These are phyloP conservation scores for Drosophila pseudotakahashii DNA, from an alignment of 2,888 invertebrate genomes.

Conservation along the genomic window DNA sequence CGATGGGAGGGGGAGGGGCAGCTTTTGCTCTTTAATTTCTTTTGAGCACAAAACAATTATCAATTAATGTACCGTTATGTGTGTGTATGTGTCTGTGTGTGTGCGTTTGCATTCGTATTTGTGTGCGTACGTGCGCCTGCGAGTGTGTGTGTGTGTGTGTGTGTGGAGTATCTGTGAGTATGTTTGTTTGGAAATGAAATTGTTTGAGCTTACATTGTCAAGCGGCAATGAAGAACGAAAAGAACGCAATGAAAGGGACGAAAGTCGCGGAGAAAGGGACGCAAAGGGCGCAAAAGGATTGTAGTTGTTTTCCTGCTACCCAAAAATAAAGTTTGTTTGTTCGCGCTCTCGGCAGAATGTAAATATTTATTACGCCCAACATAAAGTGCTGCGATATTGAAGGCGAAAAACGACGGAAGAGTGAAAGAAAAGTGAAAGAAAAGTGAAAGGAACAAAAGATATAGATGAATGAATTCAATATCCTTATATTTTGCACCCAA, in stretches of 20 bases:
- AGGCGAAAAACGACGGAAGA: not conserved
- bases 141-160: not conserved
- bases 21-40: slow-evolving; percentile 69
- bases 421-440: not conserved
- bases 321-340: slow-evolving; percentile 58
- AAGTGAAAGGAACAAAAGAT: slow-evolving; percentile 1
- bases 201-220: slow-evolving; percentile 64
- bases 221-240: not conserved
- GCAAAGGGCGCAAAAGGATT: slow-evolving; percentile 7
- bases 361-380: slow-evolving; percentile 62
- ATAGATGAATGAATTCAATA: not conserved
- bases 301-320: slow-evolving; percentile 22
- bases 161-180: slow-evolving; percentile 7
- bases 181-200: slow-evolving; percentile 63
- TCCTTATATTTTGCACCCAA: not conserved
- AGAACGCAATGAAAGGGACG: not conserved
- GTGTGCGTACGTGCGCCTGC: slow-evolving; percentile 12
- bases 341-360: slow-evolving; percentile 35
- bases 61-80: slow-evolving; percentile 75
- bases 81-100: slow-evolving; percentile 12
- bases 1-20: not conserved
- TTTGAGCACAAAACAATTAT: slow-evolving; percentile 78
- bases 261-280: too few species aligned
- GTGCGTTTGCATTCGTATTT: slow-evolving; percentile 1
- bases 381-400: slow-evolving; percentile 27